A percentile compares a stretch with the other conserved stretches of the same genome.
phyloP scores from a whole-genome alignment of 1,140 invertebrate species.

The Hetaerina americana region DNA sequence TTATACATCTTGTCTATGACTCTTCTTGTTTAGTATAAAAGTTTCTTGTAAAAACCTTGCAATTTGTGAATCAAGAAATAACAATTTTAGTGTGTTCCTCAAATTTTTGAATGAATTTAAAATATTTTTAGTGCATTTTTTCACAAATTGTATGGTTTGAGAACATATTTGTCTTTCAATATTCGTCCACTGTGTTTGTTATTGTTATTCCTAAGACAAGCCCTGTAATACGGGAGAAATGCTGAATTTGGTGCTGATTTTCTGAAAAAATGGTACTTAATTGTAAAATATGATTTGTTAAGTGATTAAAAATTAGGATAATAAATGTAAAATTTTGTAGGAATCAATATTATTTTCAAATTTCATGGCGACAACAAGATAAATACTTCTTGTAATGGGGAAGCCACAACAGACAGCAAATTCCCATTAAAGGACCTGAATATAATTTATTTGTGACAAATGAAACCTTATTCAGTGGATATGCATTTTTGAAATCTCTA shows the following conservation, averaged over 20 bases:
- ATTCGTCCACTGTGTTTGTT: background rate
- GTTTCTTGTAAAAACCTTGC: background rate
- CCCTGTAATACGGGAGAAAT: background rate
- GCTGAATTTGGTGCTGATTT: background rate
- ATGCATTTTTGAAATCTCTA: no score
- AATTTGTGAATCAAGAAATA: background rate
- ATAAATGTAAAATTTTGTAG: background rate
- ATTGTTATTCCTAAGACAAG: background rate
- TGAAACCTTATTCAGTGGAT: no score
- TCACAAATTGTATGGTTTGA: background rate
- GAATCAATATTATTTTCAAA: no score
- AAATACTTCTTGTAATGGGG: no score
- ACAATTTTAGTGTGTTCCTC: background rate
- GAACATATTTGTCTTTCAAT: background rate
- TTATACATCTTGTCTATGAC: no score
- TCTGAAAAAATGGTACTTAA: background rate
- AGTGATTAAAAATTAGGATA: background rate
- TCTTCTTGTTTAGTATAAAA: no score
- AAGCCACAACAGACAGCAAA: no score
- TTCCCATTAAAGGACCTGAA: no score
- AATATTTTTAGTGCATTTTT: background rate
- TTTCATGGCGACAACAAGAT: no score
- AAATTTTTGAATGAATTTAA: background rate
- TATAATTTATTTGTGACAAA: no score
- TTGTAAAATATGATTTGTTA: background rate